phyloP scores from a whole-genome alignment of 2,113 vertebrate species.

The cat (Felis catus) region DNA sequence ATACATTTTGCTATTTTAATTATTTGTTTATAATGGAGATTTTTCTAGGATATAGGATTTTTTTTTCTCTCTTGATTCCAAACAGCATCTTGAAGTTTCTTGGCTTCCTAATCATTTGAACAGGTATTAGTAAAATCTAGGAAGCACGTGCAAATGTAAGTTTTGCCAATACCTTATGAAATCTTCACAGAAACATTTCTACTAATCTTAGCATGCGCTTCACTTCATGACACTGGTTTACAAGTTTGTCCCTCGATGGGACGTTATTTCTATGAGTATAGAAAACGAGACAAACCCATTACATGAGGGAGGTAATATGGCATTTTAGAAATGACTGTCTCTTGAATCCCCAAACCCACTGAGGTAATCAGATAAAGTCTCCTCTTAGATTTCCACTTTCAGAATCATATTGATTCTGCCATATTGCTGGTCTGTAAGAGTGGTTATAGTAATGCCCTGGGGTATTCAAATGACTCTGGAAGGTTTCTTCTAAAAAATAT shows the following conservation, averaged over 20 bases:
- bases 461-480: neutral
- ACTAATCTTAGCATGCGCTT: neutral
- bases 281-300: neutral
- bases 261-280: neutral
- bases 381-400: slow-evolving; percentile 14
- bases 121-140: neutral
- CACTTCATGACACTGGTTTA: neutral
- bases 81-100: neutral
- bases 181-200: slow-evolving; percentile 20
- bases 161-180: slow-evolving; percentile 38
- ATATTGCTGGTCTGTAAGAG: neutral
- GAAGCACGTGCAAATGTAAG: neutral
- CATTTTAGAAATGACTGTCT: slow-evolving; percentile 5
- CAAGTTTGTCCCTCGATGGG: neutral
- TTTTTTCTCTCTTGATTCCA: neutral
- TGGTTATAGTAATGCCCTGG: neutral
- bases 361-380: neutral
- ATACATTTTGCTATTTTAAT: neutral
- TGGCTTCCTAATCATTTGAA: neutral
- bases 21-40: neutral
- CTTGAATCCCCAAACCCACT: neutral
- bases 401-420: neutral
- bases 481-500: neutral
- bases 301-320: neutral
- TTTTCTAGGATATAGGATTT: neutral